These are phyloP conservation scores for Arizona elegans DNA, from an alignment of 2,113 vertebrate species.

Conservation along the genomic window DNA sequence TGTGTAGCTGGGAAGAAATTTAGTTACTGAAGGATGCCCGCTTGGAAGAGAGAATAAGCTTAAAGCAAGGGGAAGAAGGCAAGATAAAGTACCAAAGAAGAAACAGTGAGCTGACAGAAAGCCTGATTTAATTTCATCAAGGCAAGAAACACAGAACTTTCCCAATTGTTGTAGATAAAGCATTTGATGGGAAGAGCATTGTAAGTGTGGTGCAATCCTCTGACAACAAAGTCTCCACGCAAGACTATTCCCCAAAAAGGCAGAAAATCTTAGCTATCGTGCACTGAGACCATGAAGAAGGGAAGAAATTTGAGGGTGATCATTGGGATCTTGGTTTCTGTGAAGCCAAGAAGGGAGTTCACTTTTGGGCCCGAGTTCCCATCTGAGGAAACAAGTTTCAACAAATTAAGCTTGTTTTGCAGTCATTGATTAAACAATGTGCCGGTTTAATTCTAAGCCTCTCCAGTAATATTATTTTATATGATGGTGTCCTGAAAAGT, in stretches of 20 bases:
- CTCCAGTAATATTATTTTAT: background rate
- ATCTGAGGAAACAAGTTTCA: background rate
- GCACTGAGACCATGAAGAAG: background rate
- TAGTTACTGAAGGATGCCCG: background rate
- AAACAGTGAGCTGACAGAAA: background rate
- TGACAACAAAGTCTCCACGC: background rate
- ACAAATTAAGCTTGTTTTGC: background rate
- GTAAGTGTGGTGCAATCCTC: background rate
- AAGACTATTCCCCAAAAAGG: background rate
- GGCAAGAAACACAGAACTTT: background rate
- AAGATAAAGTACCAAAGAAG: background rate
- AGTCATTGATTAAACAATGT: background rate
- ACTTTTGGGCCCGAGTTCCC: background rate
- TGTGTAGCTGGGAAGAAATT: background rate
- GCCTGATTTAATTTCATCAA: background rate
- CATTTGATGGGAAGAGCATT: background rate
- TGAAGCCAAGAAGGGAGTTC: background rate
- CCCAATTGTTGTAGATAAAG: background rate
- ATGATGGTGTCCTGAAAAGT: constrained; percentile 19
- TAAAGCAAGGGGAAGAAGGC: background rate
- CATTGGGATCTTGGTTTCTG: background rate
- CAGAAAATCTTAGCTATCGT: background rate
- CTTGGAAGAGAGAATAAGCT: background rate
- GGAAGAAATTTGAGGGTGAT: background rate
- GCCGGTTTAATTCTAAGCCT: background rate